phyloP scores from a whole-genome alignment of 2,113 vertebrate species.

The Gymnogyps californianus region DNA sequence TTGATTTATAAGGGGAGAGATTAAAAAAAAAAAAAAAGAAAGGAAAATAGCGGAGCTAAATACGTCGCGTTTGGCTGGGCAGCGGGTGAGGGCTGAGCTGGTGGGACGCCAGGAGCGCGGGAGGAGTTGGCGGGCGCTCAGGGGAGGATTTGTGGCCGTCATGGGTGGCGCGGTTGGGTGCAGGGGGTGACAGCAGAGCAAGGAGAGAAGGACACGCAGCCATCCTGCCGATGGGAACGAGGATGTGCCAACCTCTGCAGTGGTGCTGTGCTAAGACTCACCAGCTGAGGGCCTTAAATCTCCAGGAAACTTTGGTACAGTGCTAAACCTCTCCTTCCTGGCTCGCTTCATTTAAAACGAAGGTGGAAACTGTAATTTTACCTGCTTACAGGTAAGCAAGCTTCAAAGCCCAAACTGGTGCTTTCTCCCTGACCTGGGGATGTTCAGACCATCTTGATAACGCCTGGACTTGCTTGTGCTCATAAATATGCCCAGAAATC shows the following conservation, averaged over 20 bases:
- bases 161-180: neutral
- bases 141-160: neutral
- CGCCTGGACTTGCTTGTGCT: neutral
- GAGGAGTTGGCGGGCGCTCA: neutral
- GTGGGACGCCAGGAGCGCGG: neutral
- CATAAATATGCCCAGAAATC: neutral
- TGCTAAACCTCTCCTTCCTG: neutral
- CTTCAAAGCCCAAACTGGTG: neutral
- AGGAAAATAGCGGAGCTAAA: neutral
- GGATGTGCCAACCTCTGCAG: neutral
- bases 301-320: neutral
- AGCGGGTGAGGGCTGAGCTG: neutral
- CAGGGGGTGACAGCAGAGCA: neutral
- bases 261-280: neutral
- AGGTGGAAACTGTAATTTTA: neutral
- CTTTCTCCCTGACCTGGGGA: neutral
- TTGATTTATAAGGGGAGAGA: neutral
- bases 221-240: fast-evolving
- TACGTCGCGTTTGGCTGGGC: neutral
- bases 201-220: neutral
- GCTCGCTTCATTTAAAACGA: fast-evolving
- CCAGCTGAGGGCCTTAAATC: slow-evolving; percentile 32
- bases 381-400: fast-evolving
- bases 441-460: neutral
- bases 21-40: neutral